Percentiles rank a stretch among this genome's conserved stretches.
Evolutionary conservation across 2,888 invertebrate genomes (phyloP).

Genomic region (Sphaeridia pumilis): DNA sequence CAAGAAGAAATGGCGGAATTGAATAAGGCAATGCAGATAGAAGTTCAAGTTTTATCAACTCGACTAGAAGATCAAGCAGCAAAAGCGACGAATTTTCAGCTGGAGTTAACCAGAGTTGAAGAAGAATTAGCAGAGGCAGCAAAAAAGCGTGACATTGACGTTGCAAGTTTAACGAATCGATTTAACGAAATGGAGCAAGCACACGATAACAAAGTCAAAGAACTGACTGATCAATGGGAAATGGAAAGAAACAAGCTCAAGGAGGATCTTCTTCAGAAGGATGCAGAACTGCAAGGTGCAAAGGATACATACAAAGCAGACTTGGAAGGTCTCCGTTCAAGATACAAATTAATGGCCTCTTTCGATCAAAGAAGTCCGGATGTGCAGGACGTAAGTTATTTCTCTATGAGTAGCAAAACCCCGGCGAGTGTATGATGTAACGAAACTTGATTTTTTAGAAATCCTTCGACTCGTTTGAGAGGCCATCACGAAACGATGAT

Average conservation of each 20-base stretch:
- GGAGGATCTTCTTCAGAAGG: constrained; percentile 38
- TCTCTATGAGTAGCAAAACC: not conserved
- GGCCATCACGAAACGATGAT: constrained; percentile 12
- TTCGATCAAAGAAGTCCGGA: constrained; percentile 14
- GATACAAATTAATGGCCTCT: constrained; percentile 53
- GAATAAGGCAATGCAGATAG: constrained; percentile 3
- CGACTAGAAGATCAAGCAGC: not conserved
- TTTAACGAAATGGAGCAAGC: not conserved
- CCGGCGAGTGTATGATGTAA: not conserved
- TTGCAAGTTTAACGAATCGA: not conserved
- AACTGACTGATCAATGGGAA: not conserved
- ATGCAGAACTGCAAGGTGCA: constrained; percentile 54
- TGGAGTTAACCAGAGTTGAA: not conserved
- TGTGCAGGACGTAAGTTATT: constrained; percentile 9
- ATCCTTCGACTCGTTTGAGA: constrained; percentile 16
- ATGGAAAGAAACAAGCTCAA: not conserved
- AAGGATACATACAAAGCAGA: constrained; percentile 65
- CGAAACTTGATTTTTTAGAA: constrained; percentile 5
- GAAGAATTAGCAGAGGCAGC: not conserved
- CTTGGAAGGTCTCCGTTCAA: constrained; percentile 60
- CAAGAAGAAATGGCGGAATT: constrained; percentile 11
- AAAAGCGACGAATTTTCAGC: not conserved
- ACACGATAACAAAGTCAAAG: not conserved
- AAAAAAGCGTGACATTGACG: not conserved
- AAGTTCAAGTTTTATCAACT: not conserved